Conservation (phyloP, 1,140 invertebrate species). For the Leptinotarsa undecemlineata region DNA sequence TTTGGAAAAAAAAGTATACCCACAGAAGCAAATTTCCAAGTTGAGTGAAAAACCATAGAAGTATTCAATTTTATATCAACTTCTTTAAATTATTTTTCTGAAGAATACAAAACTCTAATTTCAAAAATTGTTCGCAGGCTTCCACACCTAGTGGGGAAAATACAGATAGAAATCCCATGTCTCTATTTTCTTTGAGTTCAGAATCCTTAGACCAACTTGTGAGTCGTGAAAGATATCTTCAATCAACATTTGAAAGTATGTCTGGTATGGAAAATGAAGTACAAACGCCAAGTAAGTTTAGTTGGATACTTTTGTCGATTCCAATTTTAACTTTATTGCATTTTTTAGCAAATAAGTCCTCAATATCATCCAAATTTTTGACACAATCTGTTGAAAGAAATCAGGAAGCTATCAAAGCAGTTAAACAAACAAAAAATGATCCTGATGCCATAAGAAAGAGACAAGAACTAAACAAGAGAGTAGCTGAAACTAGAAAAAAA, state of each 20-base stretch:
- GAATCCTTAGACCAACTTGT: constrained; percentile 73
- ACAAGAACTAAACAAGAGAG: constrained; percentile 81
- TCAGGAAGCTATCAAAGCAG: constrained; percentile 61
- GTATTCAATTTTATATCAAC: too few species aligned
- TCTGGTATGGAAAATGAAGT: constrained; percentile 64
- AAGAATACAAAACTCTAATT: neutral
- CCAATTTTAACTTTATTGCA: neutral
- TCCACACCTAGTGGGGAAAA: constrained; percentile 78
- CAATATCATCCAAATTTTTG: constrained; percentile 51
- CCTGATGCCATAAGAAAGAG: constrained; percentile 72
- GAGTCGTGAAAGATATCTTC: constrained; percentile 73
- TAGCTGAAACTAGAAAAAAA: constrained; percentile 85
- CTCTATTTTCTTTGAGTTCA: constrained; percentile 70
- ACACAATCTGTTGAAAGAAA: constrained; percentile 56
- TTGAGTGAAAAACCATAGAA: too few species aligned
- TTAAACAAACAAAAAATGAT: constrained; percentile 62
- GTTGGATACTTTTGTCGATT: neutral
- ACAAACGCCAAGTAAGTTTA: constrained; percentile 47
- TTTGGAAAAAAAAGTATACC: too few species aligned
- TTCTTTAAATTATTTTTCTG: too few species aligned
- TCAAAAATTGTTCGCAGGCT: constrained; percentile 51
- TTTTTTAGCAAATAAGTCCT: constrained; percentile 47
- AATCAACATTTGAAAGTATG: constrained; percentile 77
- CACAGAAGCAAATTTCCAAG: too few species aligned
- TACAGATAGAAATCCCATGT: constrained; percentile 65